Base-by-base conservation (phyloP, 2,113 vertebrate species). In the Ictidomys tridecemlineatus region DNA sequence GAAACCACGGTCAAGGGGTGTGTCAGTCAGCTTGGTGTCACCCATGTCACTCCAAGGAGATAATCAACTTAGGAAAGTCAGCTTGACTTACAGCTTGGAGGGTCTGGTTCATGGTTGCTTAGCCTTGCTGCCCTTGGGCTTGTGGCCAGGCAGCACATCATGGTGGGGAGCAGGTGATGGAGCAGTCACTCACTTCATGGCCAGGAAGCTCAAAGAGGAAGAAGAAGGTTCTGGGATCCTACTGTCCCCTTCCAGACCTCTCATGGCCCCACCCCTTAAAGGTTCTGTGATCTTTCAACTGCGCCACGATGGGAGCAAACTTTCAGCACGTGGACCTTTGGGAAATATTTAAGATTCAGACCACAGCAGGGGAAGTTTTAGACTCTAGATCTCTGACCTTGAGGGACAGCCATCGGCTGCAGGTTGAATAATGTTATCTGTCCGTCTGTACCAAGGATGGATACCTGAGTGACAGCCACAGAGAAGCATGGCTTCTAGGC, bases 381-480 rank as follows among this genome's bases (percentile, higher is more conserved):
- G 22, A 34, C 26, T 34, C 61, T 32, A 48, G n/a, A 11, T 48
- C 48, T 37, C 34, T 16, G 26, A 58, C 17, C 30, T 18, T 1
- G 1, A 0, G 58, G 32, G 39, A 39, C 8, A 16, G 22, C 56
- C 39, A 8, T 34, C 63, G 45, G 0, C 9, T 28, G 51, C 56
- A 65, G 20, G 72, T 14, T 0, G 8, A 65, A n/a, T 14, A 18
- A 32, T 16, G n/a, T 58, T 61, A 16, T 70, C 63, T 17, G 30
- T 20, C 14, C 32, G 30, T 45, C 14, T 17, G 22, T 3, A 3
- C 16, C 2, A 5, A 1, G 26, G n/a, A 1, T 10, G 42, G 63
- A 12, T 10, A 7, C 18, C 9, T 61, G n/a, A 26, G n/a, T 12
- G n/a, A 22, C 0, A 34, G 20, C 34, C 10, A 1, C 1, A 7